Conservation (phyloP, 2,888 invertebrate genomes). For the Microplitis deprimator region DNA sequence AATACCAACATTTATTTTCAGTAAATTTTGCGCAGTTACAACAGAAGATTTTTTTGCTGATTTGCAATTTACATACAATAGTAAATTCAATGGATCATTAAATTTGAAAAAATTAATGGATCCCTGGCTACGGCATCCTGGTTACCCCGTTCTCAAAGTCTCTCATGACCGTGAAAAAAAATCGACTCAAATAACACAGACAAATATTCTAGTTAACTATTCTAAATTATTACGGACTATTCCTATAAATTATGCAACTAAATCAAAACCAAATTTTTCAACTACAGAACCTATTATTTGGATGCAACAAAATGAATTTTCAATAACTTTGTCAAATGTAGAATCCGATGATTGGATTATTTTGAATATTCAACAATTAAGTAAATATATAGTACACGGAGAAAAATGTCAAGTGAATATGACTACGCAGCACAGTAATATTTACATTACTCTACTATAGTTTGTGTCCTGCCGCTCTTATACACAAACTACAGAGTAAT, state of each 20-base stretch:
- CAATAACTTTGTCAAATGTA: constrained; percentile 61
- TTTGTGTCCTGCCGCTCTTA: too few relatives aligned
- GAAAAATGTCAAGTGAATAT: too few relatives aligned
- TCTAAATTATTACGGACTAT: constrained; percentile 58
- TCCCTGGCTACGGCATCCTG: not conserved
- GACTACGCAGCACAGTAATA: too few relatives aligned
- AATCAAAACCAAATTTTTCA: constrained; percentile 66
- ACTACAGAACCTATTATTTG: constrained; percentile 73
- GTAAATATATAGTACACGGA: constrained; percentile 66
- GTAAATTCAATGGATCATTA: constrained; percentile 53
- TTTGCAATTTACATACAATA: constrained; percentile 41
- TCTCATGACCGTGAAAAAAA: constrained; percentile 33
- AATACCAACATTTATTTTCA: not conserved
- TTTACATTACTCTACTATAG: too few relatives aligned
- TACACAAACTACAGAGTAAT: too few relatives aligned
- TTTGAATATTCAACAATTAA: constrained; percentile 78
- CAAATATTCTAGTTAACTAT: constrained; percentile 17
- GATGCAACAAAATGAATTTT: constrained; percentile 67
- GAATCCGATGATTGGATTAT: constrained; percentile 75
- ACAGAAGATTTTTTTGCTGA: constrained; percentile 53
- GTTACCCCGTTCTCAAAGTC: not conserved
- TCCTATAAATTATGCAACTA: constrained; percentile 62
- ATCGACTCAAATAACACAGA: constrained; percentile 46
- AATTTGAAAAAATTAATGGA: not conserved
- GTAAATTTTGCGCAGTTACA: constrained; percentile 46